Evolutionary conservation across 2,113 vertebrate species (phyloP), one percentile per base, ranked within the genome.

Genomic region (Gambusia holbrooki): DNA sequence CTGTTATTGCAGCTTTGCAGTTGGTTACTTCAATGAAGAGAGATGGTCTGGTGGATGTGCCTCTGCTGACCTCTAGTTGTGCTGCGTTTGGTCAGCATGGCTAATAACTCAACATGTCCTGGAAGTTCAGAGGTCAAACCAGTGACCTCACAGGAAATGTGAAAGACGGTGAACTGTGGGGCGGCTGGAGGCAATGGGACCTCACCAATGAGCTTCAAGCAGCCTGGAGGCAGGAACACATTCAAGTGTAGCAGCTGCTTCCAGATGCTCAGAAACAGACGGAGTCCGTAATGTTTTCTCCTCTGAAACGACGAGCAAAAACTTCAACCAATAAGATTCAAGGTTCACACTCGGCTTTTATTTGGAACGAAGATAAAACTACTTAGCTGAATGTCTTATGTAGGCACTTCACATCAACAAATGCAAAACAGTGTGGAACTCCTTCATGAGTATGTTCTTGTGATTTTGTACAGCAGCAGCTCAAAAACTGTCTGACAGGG

Each of bases 371-470:
- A 32, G 12, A 8, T 33, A 42, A 1, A 5, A 25, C 5, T 35
- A 54, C 68, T 77, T 3, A 29, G 65, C 35, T 62, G 14, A 68
- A 70, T 33, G 37, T 63, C 5, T 66, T 71, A 0, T 79, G 62
- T 51, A 93, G 90, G 92, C 92, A 92, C 92, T 91, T 92, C 75
- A 42, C 86, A 89, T 88, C 82, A 82, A 92, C 84, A 88, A 71
- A 87, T 72, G 71, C 9, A 79, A 81, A 83, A 88, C 42, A 74
- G 69, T 0, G 28, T 73, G 54, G 71, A 69, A 35, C 76, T 79
- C 75, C 79, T 71, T 74, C 6, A 74, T 72, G 66, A 67, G 71
- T 81, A 73, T 74, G 64, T 74, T 69, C 48, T 58, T 5, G 19
- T 15, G 63, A 75, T 68, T 71, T 25, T 68, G 4, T 72, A 88